phyloP scores from a whole-genome alignment of 2,888 invertebrate species.

The Frankliniella fusca region DNA sequence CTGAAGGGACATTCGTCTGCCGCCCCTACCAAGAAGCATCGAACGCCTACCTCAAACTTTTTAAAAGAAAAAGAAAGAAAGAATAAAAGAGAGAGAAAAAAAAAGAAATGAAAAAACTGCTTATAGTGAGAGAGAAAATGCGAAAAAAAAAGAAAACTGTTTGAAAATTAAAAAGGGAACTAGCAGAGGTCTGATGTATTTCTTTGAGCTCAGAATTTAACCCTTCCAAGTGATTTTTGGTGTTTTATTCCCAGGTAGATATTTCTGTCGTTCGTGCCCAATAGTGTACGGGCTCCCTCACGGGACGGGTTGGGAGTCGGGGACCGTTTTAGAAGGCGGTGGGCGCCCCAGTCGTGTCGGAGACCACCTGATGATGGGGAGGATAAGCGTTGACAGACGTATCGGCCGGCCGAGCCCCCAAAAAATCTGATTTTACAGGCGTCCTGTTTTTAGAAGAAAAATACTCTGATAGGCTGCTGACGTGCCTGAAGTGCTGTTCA shows the following conservation, averaged over 20 bases:
- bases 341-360: neutral
- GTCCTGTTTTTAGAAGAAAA: too few species aligned
- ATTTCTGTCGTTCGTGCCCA: neutral
- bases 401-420: too few species aligned
- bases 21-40: neutral
- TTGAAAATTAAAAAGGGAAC: neutral
- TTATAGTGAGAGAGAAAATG: neutral
- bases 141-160: too few species aligned
- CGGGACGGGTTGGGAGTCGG: neutral
- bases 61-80: neutral
- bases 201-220: neutral
- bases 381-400: constrained; percentile 10
- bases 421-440: too few species aligned
- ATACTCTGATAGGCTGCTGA: too few species aligned
- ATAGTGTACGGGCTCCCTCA: neutral
- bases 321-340: constrained; percentile 7
- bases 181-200: too few species aligned
- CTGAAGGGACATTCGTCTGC: too few species aligned
- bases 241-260: too few species aligned
- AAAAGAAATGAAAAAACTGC: neutral
- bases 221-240: neutral
- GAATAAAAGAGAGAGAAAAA: neutral
- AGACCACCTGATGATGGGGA: neutral
- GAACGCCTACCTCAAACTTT: neutral
- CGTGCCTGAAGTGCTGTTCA: neutral